A percentile compares a stretch with the other conserved stretches of the same genome.
These are phyloP conservation scores for Sciurus niger DNA, from an alignment of 2,113 vertebrate species.

Conservation along the genomic window DNA sequence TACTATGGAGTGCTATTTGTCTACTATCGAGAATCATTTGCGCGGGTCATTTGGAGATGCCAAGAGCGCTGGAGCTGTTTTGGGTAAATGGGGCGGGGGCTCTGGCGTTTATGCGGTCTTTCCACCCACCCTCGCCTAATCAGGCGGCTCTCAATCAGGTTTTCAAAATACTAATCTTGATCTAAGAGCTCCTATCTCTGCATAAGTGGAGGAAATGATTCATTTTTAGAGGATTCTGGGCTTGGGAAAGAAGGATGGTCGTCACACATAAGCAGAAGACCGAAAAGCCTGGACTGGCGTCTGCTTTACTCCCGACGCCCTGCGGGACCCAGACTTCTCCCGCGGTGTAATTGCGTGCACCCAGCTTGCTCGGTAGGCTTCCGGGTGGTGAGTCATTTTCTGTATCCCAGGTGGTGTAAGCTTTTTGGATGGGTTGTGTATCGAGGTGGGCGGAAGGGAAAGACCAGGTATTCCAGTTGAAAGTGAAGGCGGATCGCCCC, in stretches of 20 bases:
- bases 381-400: slow-evolving; percentile 69
- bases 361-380: not conserved
- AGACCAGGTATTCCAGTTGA: not conserved
- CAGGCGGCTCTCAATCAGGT: slow-evolving; percentile 81
- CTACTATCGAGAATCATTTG: not conserved
- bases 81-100: slow-evolving; percentile 72
- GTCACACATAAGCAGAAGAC: slow-evolving; percentile 32
- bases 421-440: not conserved
- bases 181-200: slow-evolving; percentile 79
- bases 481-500: not conserved
- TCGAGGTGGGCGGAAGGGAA: not conserved
- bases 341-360: not conserved
- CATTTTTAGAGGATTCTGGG: slow-evolving; percentile 73
- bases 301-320: not conserved
- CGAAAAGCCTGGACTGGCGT: not conserved
- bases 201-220: slow-evolving; percentile 80
- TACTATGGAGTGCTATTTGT: slow-evolving; percentile 17
- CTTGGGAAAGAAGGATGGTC: slow-evolving; percentile 45
- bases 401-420: fast-evolving
- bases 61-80: slow-evolving; percentile 13
- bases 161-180: slow-evolving; percentile 84
- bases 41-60: slow-evolving; percentile 55
- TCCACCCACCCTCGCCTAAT: slow-evolving; percentile 79
- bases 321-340: not conserved
- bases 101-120: slow-evolving; percentile 41